Conservation (phyloP, 2,113 vertebrate species). For the Octodon degus region DNA sequence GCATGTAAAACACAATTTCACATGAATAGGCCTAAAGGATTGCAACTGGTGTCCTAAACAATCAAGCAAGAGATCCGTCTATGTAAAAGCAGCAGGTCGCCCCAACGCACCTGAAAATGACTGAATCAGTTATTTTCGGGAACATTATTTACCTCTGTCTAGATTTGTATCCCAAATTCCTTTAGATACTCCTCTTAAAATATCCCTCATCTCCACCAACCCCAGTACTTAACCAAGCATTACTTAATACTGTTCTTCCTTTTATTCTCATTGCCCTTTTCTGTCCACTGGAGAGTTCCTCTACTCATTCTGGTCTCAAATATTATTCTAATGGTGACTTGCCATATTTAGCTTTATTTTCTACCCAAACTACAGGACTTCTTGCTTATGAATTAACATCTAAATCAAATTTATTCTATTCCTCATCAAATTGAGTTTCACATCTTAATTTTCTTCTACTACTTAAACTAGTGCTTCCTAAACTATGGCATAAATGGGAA, state of each 20-base stretch:
- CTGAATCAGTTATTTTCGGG: not conserved
- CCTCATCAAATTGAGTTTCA: not conserved
- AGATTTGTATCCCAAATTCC: not conserved
- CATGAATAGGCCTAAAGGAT: not conserved
- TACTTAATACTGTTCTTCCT: not conserved
- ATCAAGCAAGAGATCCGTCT: no score
- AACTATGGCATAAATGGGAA: not conserved
- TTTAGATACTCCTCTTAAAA: not conserved
- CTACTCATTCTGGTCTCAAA: not conserved
- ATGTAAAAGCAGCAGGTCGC: not conserved
- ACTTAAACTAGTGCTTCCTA: not conserved
- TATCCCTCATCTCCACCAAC: not conserved
- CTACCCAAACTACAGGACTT: not conserved
- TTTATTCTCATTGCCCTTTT: not conserved
- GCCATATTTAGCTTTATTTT: not conserved
- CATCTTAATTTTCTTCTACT: not conserved
- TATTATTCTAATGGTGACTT: not conserved
- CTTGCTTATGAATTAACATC: not conserved
- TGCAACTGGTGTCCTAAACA: not conserved
- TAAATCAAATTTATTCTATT: not conserved
- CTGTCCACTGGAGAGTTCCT: not conserved
- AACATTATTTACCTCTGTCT: not conserved
- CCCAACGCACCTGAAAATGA: not conserved
- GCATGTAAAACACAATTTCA: not conserved
- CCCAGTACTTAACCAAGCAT: not conserved